Evolutionary conservation across 1,140 invertebrate species (phyloP).

Genomic region (Lerema accius): DNA sequence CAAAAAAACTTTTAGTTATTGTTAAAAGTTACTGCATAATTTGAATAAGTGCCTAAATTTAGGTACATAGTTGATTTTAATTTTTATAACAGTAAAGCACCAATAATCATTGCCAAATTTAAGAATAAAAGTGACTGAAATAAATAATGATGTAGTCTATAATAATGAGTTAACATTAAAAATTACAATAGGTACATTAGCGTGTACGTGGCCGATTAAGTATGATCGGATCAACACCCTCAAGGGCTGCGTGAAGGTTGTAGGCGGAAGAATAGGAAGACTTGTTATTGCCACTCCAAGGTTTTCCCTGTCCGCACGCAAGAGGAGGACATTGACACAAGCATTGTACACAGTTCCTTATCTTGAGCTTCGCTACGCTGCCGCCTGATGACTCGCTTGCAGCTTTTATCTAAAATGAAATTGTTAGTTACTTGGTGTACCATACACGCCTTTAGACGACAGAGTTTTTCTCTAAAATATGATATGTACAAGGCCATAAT

Average conservation of each 20-base stretch:
- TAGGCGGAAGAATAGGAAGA: constrained; percentile 53
- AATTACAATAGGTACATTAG: constrained; percentile 54
- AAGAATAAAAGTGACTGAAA: constrained; percentile 7
- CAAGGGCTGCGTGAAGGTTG: constrained; percentile 50
- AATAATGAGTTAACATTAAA: too few species aligned
- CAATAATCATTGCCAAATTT: constrained; percentile 13
- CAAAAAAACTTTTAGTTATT: too few species aligned
- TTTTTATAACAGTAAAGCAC: too few species aligned
- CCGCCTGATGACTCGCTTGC: constrained; percentile 60
- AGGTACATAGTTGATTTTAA: too few species aligned
- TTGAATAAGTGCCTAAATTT: too few species aligned
- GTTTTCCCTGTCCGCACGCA: constrained; percentile 72
- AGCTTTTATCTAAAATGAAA: constrained; percentile 77
- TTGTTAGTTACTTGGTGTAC: constrained; percentile 49
- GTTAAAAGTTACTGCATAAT: too few species aligned
- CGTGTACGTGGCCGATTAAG: constrained; percentile 47
- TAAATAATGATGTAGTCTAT: too few species aligned
- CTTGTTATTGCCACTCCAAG: constrained; percentile 65
- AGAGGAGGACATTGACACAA: constrained; percentile 80
- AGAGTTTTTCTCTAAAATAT: too few species aligned
- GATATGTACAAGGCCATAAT: too few species aligned
- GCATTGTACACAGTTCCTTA: constrained; percentile 81
- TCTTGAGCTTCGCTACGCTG: constrained; percentile 63
- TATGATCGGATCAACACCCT: constrained; percentile 48
- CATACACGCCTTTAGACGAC: not conserved